A percentile compares a stretch with the other conserved stretches of the same genome.
Conservation (phyloP, 2,797 vertebrate genomes). For the Alectoris magna region DNA sequence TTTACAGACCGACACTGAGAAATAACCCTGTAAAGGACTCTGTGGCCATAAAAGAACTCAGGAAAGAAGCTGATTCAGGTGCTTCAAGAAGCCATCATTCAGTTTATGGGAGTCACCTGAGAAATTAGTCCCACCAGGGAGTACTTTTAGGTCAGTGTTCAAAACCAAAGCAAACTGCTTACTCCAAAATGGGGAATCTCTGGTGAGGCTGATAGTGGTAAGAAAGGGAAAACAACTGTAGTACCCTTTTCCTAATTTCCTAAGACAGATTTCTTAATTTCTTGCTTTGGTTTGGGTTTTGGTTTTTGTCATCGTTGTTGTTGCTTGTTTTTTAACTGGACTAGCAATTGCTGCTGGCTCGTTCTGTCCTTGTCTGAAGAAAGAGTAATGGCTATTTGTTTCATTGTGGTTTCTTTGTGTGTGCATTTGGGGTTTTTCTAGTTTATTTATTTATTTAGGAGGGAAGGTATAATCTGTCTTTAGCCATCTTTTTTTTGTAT, state of each 20-base stretch:
- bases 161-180: rapidly evolving
- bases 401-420: not conserved
- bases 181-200: not conserved
- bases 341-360: not conserved
- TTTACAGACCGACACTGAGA: not conserved
- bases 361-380: not conserved
- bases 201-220: not conserved
- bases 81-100: not conserved
- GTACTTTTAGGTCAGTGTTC: not conserved
- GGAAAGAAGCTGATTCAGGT: not conserved
- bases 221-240: not conserved
- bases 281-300: not conserved
- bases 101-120: not conserved
- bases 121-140: not conserved
- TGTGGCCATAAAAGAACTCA: not conserved
- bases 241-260: not conserved
- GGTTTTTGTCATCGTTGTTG: not conserved
- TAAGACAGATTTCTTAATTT: not conserved
- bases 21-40: not conserved
- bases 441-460: not conserved
- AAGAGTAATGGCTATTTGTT: not conserved
- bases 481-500: not conserved
- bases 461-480: not conserved
- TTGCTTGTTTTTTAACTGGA: not conserved
- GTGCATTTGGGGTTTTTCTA: too few relatives aligned